Evolutionary conservation across 2,888 invertebrate genomes (phyloP), one percentile per base, ranked within the genome.

Genomic region (Epistrophe eligans): DNA sequence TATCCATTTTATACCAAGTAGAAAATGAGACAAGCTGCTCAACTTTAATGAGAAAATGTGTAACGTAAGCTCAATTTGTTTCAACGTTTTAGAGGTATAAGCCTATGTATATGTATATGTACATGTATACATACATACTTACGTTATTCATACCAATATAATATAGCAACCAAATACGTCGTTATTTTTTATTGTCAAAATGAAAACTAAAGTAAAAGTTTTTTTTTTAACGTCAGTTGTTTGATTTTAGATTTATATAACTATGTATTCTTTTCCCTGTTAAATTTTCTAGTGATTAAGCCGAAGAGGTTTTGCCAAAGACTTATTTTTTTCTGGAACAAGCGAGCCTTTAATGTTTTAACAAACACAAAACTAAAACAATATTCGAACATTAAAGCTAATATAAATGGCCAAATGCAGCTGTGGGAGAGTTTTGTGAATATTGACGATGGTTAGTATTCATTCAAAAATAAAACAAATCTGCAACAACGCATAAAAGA

Each of bases 361-460:
- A 32, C 32, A 32, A 32, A 32, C 2, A 32, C 2, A 32, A 32
- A 32, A 0, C 3, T 2, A 24, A 32, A 2, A 32, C 7, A 32
- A 32, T 5, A 32, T 32, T 32, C 32, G 32, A 32, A 32, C 5
- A 32, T 32, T 32, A 4, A 32, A 32, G 32, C 32, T 32, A 24
- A 24, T 24, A 32, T 32, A 32, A 32, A 50, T 58, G 45, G 10
- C 24, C 38, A n/a, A 77, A 38, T 77, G 60, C 79, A 70, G 43
- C 57, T 55, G 74, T 64, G 50, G 50, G 15, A 55, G 60, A 60
- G 7, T 13, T 67, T 35, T 17, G 1, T 6, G 17, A 35, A 50
- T 67, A 50, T 67, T 67, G 67, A 67, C 67, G 50, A 50, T 50
- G 50, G 35, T 67, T 19, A 67, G 19, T 50, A 50, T 67, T 67